These are phyloP conservation scores for Exephanes ischioxanthus DNA, from an alignment of 2,888 invertebrate genomes.

Conservation along the genomic window DNA sequence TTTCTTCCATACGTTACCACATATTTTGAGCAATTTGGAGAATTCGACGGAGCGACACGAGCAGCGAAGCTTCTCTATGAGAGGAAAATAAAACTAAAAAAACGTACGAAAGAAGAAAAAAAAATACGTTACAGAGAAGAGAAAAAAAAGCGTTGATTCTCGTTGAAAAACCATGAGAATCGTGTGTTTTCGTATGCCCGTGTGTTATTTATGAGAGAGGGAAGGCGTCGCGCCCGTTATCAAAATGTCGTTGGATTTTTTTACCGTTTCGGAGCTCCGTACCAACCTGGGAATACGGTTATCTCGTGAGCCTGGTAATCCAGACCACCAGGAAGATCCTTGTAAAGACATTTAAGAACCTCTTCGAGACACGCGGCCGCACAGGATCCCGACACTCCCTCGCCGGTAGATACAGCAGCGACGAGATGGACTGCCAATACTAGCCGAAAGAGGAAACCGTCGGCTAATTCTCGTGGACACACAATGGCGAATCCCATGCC, in stretches of 20 bases:
- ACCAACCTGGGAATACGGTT: conserved; percentile 92
- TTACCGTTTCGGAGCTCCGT: conserved; percentile 90
- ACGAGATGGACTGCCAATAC: conserved; percentile 85
- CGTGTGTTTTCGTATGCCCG: conserved; percentile 49
- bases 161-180: conserved; percentile 34
- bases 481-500: conserved; percentile 84
- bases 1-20: no score
- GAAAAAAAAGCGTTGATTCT: conserved; percentile 45
- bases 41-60: no score
- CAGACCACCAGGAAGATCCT: conserved; percentile 92
- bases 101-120: background rate
- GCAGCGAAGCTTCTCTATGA: no score
- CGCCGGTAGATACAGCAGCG: conserved; percentile 83
- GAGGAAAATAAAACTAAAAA: background rate
- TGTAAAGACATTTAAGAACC: conserved; percentile 91
- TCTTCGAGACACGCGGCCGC: conserved; percentile 86
- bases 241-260: conserved; percentile 87
- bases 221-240: conserved; percentile 51
- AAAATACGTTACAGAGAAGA: background rate
- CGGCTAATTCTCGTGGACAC: conserved; percentile 84
- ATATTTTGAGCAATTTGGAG: no score
- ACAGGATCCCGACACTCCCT: conserved; percentile 81
- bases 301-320: conserved; percentile 93
- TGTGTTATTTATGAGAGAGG: conserved; percentile 30
- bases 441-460: conserved; percentile 85